Evolutionary conservation across 92 coral and sea anemone genomes (phyloP).

Genomic region (Palythoa grandiflora): DNA sequence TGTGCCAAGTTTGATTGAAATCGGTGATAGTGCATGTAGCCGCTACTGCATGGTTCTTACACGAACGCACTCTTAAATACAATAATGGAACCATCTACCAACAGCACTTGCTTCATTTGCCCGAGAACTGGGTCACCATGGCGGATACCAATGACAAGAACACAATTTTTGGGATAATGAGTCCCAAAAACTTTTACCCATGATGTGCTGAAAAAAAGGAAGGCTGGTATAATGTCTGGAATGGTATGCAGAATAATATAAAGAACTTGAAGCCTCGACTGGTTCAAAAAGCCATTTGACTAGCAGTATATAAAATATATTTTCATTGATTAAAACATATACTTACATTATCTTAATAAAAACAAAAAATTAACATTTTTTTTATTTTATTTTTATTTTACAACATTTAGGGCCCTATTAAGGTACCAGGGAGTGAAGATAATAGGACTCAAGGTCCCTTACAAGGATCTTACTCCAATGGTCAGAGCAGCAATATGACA

Average conservation of each 20-base stretch:
- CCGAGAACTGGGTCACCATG: constrained; percentile 60
- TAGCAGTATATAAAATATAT: too few relatives aligned
- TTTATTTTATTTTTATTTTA: too few relatives aligned
- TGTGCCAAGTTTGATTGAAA: too few relatives aligned
- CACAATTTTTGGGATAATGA: constrained; percentile 43
- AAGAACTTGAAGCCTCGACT: too few relatives aligned
- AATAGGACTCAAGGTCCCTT: too few relatives aligned
- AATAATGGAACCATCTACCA: constrained; percentile 45
- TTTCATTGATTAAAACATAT: neutral
- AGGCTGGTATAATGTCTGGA: constrained; percentile 5
- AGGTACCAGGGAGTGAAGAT: too few relatives aligned
- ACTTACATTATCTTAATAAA: neutral
- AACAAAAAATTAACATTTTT: neutral
- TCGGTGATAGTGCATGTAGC: too few relatives aligned
- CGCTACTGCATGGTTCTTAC: too few relatives aligned
- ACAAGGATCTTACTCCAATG: neutral
- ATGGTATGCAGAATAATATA: too few relatives aligned
- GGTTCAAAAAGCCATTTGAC: too few relatives aligned
- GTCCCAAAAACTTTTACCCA: constrained; percentile 62
- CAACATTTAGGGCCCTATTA: too few relatives aligned
- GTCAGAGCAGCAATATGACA: constrained; percentile 37
- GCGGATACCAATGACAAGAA: constrained; percentile 54
- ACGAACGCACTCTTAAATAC: too few relatives aligned
- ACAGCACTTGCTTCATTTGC: constrained; percentile 37
- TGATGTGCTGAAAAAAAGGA: constrained; percentile 36